phyloP scores from a whole-genome alignment of 2,797 vertebrate genomes.

The Chrysocyon brachyurus region DNA sequence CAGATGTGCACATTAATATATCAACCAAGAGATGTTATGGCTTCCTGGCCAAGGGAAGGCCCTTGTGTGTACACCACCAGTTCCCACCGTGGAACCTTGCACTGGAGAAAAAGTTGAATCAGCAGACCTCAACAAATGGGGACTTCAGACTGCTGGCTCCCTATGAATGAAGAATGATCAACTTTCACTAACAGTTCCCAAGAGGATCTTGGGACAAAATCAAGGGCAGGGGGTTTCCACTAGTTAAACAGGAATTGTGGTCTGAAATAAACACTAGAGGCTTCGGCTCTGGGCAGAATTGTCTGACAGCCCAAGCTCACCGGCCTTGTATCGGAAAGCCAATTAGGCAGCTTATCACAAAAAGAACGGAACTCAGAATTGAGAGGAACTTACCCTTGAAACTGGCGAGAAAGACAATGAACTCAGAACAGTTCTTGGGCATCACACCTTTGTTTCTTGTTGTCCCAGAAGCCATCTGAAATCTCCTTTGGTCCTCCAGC shows the following conservation, averaged over 20 bases:
- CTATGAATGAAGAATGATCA: not conserved
- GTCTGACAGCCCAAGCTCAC: not conserved
- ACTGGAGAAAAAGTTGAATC: not conserved
- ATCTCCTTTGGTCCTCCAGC: not conserved
- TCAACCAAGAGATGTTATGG: not conserved
- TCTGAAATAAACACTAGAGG: not conserved
- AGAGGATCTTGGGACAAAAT: not conserved
- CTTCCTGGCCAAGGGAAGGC: not conserved
- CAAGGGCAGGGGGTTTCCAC: not conserved
- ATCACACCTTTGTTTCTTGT: not conserved
- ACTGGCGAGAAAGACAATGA: not conserved
- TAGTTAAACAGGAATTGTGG: not conserved
- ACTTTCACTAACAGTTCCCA: not conserved
- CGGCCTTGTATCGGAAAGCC: not conserved
- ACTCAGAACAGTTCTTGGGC: not conserved
- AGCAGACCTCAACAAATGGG: not conserved
- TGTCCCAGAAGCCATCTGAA: not conserved
- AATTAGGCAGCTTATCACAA: not conserved
- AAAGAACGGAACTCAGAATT: not conserved
- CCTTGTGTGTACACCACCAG: not conserved
- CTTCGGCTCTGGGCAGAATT: not conserved
- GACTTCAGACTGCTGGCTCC: not conserved
- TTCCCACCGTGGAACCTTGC: not conserved
- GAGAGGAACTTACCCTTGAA: not conserved
- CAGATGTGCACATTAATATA: not conserved